Conservation (phyloP, 1,140 invertebrate species). For the Cepaea nemoralis region DNA sequence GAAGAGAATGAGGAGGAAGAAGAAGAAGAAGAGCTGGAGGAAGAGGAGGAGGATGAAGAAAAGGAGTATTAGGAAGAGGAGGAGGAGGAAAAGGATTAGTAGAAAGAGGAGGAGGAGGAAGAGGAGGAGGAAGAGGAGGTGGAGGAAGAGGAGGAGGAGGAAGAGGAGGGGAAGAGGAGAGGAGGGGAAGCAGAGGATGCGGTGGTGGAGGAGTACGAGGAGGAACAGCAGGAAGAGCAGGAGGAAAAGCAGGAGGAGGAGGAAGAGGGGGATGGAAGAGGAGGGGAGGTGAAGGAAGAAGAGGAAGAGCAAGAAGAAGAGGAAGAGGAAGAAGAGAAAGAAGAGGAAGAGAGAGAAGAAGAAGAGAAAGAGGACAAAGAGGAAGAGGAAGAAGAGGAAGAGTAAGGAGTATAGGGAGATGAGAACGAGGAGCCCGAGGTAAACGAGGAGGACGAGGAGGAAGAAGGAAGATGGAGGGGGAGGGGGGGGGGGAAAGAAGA, state of each 20-base stretch:
- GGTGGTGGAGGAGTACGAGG: no score
- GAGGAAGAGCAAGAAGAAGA: constrained; percentile 1
- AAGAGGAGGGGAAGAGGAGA: not conserved
- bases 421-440: not conserved
- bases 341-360: not conserved
- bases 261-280: not conserved
- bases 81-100: no score
- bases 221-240: not conserved
- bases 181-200: not conserved
- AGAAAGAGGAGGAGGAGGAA: no score
- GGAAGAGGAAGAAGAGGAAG: not conserved
- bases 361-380: not conserved
- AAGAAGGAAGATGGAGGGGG: not conserved
- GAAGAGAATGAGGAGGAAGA: no score
- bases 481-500: not conserved
- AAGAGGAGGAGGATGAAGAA: no score
- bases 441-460: not conserved
- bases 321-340: constrained; percentile 5
- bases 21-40: no score
- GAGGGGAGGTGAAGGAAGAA: no score
- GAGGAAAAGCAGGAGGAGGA: constrained; percentile 1
- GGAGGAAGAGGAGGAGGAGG: no score
- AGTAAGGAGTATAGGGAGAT: not conserved
- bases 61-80: no score
- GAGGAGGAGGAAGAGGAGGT: no score